Evolutionary conservation across 2,113 vertebrate genomes (phyloP).

Genomic region (Willisornis vidua): DNA sequence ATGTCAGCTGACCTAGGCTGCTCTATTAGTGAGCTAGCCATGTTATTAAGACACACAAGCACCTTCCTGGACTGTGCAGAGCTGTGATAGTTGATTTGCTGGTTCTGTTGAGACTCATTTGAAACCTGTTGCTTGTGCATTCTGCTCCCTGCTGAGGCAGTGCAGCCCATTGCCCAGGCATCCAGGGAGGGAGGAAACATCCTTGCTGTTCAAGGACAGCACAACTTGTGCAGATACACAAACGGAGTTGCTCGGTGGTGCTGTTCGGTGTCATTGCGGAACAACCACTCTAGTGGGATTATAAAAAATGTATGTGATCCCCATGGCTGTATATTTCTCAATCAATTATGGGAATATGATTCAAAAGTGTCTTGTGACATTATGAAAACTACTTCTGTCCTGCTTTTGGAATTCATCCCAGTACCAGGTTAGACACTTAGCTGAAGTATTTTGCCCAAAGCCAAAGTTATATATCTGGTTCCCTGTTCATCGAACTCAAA

Average conservation of each 20-base stretch:
- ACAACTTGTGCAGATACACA: neutral
- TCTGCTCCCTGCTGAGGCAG: neutral
- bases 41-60: neutral
- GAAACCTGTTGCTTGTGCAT: neutral
- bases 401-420: neutral
- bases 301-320: neutral
- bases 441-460: neutral
- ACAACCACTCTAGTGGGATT: neutral
- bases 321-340: rapidly evolving
- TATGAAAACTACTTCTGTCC: neutral
- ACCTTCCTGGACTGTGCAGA: neutral
- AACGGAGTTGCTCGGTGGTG: neutral
- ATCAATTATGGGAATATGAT: neutral
- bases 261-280: rapidly evolving
- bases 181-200: neutral
- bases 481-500: neutral
- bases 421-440: neutral
- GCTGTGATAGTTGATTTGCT: neutral
- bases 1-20: neutral
- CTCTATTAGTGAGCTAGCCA: neutral
- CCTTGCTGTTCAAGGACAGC: rapidly evolving
- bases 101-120: neutral
- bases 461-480: neutral
- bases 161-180: neutral
- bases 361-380: neutral